Base-by-base conservation (phyloP, 1,140 invertebrate genomes). In the Diorhabda carinulata region DNA sequence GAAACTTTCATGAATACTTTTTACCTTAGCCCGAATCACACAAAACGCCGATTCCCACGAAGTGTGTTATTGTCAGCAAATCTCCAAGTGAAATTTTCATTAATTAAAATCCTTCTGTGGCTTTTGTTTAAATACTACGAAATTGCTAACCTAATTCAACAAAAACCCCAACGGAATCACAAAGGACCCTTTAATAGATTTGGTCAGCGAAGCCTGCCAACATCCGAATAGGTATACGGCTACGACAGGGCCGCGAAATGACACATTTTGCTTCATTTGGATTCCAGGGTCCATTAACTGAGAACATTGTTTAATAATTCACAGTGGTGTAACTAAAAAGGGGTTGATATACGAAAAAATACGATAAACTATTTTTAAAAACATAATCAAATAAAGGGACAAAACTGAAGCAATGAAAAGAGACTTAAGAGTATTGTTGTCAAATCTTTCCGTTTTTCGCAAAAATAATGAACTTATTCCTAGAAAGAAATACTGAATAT, bases 101-200 rank as follows among this genome's bases (percentile, higher is more conserved):
- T 5, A 57, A 57, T 57, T 57, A 57, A 9, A 57, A 57, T 57
- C 8, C 56, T 4, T 57, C 5, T 25, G n/a, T 42, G 61, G 61
- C 43, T 43, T 62, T 9, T 42, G 43, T 62, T 42, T 41, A 62
- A 44, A 62, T 43, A 62, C 40, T 43, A 62, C 61, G 10, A 5
- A 62, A 62, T 62, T 1, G n/a, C 41, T 43, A 42, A 62, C 43
- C 61, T 43, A 62, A 61, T 61, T 25, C 42, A 61, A 62, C 61
- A 62, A 62, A 62, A 62, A 8, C 43, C 43, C 61, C 6, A 43
- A 43, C 41, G 43, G 43, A 62, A 62, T 62, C 40, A 62, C 61
- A 62, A 62, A 62, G 43, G 61, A 9, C 61, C 61, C 43, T 62
- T 62, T 44, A 62, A 62, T 62, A 62, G 61, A 43, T 62, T 62